Evolutionary conservation across 2,797 vertebrate species (phyloP), one percentile per base, ranked within the genome.

Genomic region (Hippoglossus hippoglossus): DNA sequence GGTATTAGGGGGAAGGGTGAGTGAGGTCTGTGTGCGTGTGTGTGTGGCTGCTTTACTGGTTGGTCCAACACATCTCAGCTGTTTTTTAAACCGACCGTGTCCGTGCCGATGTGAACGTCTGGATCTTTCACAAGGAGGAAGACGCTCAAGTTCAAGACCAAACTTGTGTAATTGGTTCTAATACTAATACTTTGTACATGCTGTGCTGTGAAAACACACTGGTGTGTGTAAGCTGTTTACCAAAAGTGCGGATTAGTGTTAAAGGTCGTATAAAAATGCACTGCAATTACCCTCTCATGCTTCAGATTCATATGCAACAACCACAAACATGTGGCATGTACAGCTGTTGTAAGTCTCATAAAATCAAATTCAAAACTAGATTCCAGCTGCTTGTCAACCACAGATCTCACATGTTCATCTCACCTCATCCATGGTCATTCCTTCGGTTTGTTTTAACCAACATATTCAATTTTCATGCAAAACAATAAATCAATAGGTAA

Each of bases 151-250:
- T 74, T 89, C 85, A 84, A 83, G 81, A 84, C 70, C 79, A 56
- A 85, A 84, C 83, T 81, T 80, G 79, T 63, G 73, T 56, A 75
- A 77, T 68, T 82, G 72, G 73, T 79, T 72, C 44, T 46, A 16
- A 74, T 64, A 66, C 51, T 52, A 31, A 64, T 25, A 39, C 24
- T 63, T 71, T 75, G 36, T 51, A 54, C 58, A 52, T 55, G 15
- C 0, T 54, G 47, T 21, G 58, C 50, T 47, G 18, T 73, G 52
- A 69, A 79, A 63, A 58, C 55, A 56, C 50, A 46, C 36, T 16
- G 22, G 58, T 31, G 64, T 59, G 51, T 49, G 47, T 86, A 91
- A 90, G 83, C 90, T 78, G 86, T 90, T 92, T 89, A 87, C 81
- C 18, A 47, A 54, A 52, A 74, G 16, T 24, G 5, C 36, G 67